Percentiles rank a stretch among this genome's conserved stretches.
These are phyloP conservation scores for Peromyscus leucopus DNA, from an alignment of 2,113 vertebrate species.

Conservation along the genomic window DNA sequence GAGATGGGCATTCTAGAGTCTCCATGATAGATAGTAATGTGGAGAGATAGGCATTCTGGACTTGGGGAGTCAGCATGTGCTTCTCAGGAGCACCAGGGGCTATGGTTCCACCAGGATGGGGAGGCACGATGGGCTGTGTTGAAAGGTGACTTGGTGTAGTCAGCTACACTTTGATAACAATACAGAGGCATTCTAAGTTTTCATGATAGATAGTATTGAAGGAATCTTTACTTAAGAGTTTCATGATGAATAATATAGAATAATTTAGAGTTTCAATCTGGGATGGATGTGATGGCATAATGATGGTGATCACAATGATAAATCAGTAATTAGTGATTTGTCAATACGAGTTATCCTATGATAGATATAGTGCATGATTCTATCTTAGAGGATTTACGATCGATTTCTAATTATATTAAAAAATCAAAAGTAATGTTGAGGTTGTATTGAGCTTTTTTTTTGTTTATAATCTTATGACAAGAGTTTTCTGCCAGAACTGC, in stretches of 20 bases:
- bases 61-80: background rate
- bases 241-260: no score
- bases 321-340: no score
- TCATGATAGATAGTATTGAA: no score
- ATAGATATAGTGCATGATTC: no score
- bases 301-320: no score
- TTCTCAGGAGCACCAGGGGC: background rate
- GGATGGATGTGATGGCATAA: no score
- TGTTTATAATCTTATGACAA: no score
- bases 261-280: no score
- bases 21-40: background rate
- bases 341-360: no score
- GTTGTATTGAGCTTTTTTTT: background rate
- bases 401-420: no score
- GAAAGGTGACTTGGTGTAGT: background rate
- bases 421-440: background rate
- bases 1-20: background rate
- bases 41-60: background rate
- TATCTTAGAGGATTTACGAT: no score
- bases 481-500: conserved; percentile 98
- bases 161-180: background rate
- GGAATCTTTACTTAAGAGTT: no score
- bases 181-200: background rate
- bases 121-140: background rate
- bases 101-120: background rate